phyloP scores from a whole-genome alignment of 2,797 vertebrate species.

The Enteromius viviparus region DNA sequence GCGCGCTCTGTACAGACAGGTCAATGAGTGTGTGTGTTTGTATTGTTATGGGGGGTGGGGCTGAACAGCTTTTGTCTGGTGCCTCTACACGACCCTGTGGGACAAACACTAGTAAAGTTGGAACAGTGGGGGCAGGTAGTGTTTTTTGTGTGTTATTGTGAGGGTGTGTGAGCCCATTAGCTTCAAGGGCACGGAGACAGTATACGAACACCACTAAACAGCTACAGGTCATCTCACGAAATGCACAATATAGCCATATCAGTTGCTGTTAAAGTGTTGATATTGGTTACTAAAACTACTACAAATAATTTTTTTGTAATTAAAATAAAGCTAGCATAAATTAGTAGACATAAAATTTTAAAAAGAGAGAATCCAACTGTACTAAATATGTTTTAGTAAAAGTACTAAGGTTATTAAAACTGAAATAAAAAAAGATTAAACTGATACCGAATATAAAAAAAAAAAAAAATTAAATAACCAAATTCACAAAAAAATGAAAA shows the following conservation, averaged over 20 bases:
- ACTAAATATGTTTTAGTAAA: not conserved
- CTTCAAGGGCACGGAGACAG: conserved; percentile 31
- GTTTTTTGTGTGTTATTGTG: conserved; percentile 22
- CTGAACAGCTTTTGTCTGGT: conserved; percentile 66
- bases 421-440: not conserved
- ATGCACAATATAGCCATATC: not conserved
- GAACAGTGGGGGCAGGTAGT: conserved; percentile 40
- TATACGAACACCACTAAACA: conserved; percentile 18
- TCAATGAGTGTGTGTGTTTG: conserved; percentile 58
- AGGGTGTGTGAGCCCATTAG: conserved; percentile 22
- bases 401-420: not conserved
- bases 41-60: conserved; percentile 16
- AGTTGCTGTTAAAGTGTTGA: not conserved
- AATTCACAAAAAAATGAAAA: not conserved
- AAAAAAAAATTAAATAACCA: not conserved
- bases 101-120: conserved; percentile 66
- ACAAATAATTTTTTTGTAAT: not conserved
- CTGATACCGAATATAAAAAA: too few species aligned
- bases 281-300: not conserved
- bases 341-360: not conserved
- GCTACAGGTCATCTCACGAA: conserved; percentile 28
- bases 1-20: conserved; percentile 63
- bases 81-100: conserved; percentile 67
- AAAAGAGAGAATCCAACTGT: not conserved
- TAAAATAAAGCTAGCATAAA: not conserved